Base-by-base conservation (phyloP, 1,140 invertebrate species). In the Gryon sp. region DNA sequence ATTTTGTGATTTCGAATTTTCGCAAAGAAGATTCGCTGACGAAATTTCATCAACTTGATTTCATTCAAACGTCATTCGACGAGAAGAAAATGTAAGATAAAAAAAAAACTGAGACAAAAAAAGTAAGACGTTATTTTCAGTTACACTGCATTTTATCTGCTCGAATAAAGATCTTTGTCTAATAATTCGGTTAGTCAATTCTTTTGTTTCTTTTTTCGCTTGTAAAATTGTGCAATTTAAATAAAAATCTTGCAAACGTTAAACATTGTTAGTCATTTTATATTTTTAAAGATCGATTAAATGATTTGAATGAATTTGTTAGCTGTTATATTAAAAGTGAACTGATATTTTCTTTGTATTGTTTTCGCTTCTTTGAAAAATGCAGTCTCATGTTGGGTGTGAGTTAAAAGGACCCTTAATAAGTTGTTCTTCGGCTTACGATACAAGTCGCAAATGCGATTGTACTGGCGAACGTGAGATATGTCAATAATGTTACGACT, bases 401-500 rank as follows among this genome's bases (percentile, higher is more conserved):
- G 30, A 63, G 63, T 34, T 68, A 76, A 76, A 68, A 48, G 72
- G 34, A 40, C 60, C 40, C 45, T 65, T 59, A 52, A 65, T 73
- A 57, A 46, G 16, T 45, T 46, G 55, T 55, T 76, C 72, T 68
- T 75, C 72, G 45, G 53, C 72, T 55, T 60, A 65, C 72, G 72
- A 60, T 68, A 75, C 46, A 60, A 75, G 62, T 68, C 62, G 72
- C 72, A 48, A 62, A 50, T 63, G 57, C 43, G 73, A 76, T 69
- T 69, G 59, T 76, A 68, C 32, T 48, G 18, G 30, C 57, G 50
- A 63, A 69, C 73, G 73, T 74, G 60, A 66, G 70, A 74, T 74
- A 74, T 60, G 70, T 74, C 70, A 74, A 74, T 74, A 74, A 74
- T 66, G 60, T 66, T 52, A 43, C 60, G 26, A 53, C 36, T 60